Conservation (phyloP, 1,140 invertebrate species). For the Drosophila erecta region DNA sequence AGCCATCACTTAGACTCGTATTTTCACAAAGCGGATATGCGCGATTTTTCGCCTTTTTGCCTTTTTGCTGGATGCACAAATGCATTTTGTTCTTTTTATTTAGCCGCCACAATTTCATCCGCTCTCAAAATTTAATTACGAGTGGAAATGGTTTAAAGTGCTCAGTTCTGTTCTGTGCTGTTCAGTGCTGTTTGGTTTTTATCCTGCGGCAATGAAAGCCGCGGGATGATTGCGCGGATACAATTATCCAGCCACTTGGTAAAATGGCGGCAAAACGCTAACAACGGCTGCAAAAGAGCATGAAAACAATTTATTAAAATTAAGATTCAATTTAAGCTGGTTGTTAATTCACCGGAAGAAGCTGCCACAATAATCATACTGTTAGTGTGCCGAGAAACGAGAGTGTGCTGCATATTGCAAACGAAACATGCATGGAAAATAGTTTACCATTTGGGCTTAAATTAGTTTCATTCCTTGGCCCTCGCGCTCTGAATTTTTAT, state of each 20-base stretch:
- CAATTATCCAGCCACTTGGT: constrained; percentile 62
- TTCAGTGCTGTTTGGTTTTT: not conserved
- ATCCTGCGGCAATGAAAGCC: constrained; percentile 1
- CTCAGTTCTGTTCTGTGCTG: not conserved
- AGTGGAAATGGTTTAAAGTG: constrained; percentile 39
- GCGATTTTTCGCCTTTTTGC: not conserved
- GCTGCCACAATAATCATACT: constrained; percentile 6
- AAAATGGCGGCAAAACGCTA: constrained; percentile 38
- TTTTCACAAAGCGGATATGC: constrained; percentile 26
- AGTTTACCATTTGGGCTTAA: no score
- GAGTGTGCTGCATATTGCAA: not conserved
- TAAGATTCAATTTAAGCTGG: constrained; percentile 32
- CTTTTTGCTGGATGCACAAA: constrained; percentile 31
- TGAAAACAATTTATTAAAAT: constrained; percentile 68
- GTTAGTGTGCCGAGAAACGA: not conserved
- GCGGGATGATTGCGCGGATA: constrained; percentile 26
- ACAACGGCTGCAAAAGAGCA: constrained; percentile 56
- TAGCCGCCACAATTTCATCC: constrained; percentile 25
- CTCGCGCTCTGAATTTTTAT: no score
- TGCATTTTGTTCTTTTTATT: constrained; percentile 37
- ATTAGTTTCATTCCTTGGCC: no score
- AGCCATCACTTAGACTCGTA: constrained; percentile 36
- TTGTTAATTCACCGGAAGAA: not conserved
- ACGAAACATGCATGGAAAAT: no score
- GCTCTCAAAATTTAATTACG: constrained; percentile 62